These are phyloP conservation scores for Troglohyphantes excavatus DNA, from an alignment of 2,888 invertebrate species.

Conservation along the genomic window DNA sequence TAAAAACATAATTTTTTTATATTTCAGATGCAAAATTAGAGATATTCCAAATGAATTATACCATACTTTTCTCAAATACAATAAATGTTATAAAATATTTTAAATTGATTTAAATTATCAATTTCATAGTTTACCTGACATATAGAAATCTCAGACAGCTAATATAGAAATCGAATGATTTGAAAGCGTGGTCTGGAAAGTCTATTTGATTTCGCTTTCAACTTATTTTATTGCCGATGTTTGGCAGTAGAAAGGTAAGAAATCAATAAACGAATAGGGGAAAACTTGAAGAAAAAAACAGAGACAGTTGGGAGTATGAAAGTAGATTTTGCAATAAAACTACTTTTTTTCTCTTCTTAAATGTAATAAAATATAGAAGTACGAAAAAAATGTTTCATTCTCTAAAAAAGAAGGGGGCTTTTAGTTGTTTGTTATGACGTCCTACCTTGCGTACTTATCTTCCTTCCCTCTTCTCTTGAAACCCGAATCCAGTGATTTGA, in stretches of 20 bases:
- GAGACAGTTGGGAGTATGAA: constrained; percentile 17
- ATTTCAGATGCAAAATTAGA: too few relatives aligned
- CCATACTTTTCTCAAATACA: too few relatives aligned
- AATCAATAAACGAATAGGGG: constrained; percentile 37
- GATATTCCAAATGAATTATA: too few relatives aligned
- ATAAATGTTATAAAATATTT: too few relatives aligned
- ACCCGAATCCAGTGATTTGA: constrained; percentile 18
- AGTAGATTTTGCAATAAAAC: constrained; percentile 70
- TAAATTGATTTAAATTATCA: too few relatives aligned
- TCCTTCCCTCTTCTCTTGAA: not conserved
- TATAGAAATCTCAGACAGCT: too few relatives aligned
- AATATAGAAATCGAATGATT: too few relatives aligned
- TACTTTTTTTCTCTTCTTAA: constrained; percentile 55
- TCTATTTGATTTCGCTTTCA: constrained; percentile 62
- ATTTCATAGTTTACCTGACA: too few relatives aligned
- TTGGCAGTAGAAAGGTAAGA: constrained; percentile 14
- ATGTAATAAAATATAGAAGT: constrained; percentile 64
- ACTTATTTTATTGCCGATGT: constrained; percentile 48
- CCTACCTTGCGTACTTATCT: constrained; percentile 22
- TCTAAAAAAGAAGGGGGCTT: constrained; percentile 24
- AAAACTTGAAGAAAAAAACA: not conserved
- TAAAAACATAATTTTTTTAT: too few relatives aligned
- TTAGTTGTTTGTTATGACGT: constrained; percentile 60
- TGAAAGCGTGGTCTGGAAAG: constrained; percentile 36
- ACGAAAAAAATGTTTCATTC: constrained; percentile 45